phyloP scores from a whole-genome alignment of 2,797 vertebrate species.

The Liparis tanakae region DNA sequence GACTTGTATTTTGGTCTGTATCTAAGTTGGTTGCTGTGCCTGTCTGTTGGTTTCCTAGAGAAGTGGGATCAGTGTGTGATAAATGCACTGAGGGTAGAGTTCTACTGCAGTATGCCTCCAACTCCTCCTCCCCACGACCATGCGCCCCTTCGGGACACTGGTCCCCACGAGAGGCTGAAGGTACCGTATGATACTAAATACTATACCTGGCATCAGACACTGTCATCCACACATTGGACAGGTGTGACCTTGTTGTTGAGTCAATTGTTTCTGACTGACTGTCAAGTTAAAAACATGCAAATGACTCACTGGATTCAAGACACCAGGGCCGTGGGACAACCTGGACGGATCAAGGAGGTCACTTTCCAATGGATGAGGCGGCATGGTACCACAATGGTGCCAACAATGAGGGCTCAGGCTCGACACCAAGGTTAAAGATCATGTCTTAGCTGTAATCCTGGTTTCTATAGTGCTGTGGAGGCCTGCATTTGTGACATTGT shows the following conservation, averaged over 20 bases:
- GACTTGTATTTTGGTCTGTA: conserved; percentile 58
- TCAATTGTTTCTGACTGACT: conserved; percentile 61
- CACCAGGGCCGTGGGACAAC: conserved; percentile 66
- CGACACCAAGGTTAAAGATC: conserved; percentile 51
- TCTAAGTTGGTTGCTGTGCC: conserved; percentile 85
- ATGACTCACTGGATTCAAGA: conserved; percentile 70
- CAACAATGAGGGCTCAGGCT: conserved; percentile 27
- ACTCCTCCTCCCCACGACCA: conserved; percentile 94
- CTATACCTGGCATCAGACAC: background rate
- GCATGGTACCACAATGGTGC: conserved; percentile 47
- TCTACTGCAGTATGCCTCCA: conserved; percentile 93
- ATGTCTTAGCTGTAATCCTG: conserved; percentile 31
- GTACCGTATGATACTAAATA: conserved; percentile 82
- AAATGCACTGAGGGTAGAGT: conserved; percentile 91
- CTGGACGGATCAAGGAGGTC: conserved; percentile 55
- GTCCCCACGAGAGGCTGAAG: conserved; percentile 98
- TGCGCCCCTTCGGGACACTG: conserved; percentile 96
- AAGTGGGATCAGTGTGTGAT: conserved; percentile 98
- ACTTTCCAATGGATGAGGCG: conserved; percentile 58
- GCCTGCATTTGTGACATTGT: background rate
- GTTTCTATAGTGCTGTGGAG: background rate
- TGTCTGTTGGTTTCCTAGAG: conserved; percentile 98
- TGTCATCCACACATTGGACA: background rate
- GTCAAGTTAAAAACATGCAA: conserved; percentile 61
- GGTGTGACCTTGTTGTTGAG: conserved; percentile 33